These are phyloP conservation scores for Mus pahari DNA, from an alignment of 2,113 vertebrate species.

Conservation along the genomic window DNA sequence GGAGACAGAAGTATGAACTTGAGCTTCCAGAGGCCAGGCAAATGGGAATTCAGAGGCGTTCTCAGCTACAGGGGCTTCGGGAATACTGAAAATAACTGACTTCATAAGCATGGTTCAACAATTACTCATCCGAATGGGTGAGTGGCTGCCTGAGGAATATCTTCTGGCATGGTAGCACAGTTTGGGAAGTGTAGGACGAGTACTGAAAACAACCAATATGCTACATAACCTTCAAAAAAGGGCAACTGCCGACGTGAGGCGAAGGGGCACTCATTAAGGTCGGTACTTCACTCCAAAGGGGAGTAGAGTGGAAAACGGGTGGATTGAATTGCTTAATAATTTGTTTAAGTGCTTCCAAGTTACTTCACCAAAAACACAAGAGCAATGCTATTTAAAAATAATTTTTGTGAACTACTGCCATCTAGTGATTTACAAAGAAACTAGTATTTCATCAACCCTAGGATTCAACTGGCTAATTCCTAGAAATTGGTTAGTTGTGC, in stretches of 20 bases:
- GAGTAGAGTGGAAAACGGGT: not conserved
- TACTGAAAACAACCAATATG: not conserved
- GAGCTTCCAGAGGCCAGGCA: not conserved
- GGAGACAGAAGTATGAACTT: not conserved
- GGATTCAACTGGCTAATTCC: not conserved
- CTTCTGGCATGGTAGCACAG: not conserved
- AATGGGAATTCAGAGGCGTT: not conserved
- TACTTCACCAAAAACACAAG: not conserved
- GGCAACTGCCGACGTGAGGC: not conserved
- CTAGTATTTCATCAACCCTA: not conserved
- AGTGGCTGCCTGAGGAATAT: not conserved
- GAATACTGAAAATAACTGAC: not conserved
- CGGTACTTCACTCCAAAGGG: not conserved
- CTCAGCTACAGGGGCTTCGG: not conserved
- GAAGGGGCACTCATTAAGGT: not conserved
- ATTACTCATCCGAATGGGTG: not conserved
- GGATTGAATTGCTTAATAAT: not conserved
- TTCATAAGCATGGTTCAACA: not conserved
- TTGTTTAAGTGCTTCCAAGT: not conserved
- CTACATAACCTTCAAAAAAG: not conserved
- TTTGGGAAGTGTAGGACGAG: not conserved
- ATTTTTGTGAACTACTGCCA: conserved; percentile 62
- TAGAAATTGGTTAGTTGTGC: not conserved
- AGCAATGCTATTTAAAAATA: not conserved
- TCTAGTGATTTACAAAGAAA: conserved; percentile 40